Evolutionary conservation across 2,888 invertebrate genomes (phyloP), one percentile per base, ranked within the genome.

Genomic region (Andrena flavipes): DNA sequence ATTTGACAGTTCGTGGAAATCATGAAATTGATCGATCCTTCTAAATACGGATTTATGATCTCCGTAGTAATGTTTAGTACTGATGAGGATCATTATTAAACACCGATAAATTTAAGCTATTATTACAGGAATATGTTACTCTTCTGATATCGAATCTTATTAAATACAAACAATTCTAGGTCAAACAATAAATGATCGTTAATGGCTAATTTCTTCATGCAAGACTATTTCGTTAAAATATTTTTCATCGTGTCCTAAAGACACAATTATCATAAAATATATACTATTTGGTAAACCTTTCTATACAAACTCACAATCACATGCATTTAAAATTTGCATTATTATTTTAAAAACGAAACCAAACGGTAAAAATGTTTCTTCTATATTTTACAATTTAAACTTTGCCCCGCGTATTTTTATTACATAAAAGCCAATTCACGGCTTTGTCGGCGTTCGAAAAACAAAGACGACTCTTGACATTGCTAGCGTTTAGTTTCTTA

Each of bases 1-100:
- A 49, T 67, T 70, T 67, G 48, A 83, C 59, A 69, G 23, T 48
- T 56, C 20, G 26, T 20, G 23, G 33, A 35, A 69, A n/a, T 42
- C 48, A 74, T 48, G 54, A 63, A 26, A 56, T 35, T n/a, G 3
- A 42, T 49, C 0, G 13, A 65, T 49, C n/a, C 13, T 63, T 33
- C 26, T 8, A 33, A 13, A 26, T n/a, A 26, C 13, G 23, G 51
- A 29, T 51, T 48, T 5, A 10, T 20, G 8, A 13, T 30, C 16
- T 10, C 16, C 6, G n/a, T 20, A n/a, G n/a, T 29, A 62, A 51
- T 23, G 16, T 20, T 13, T 23, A 8, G 1, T 30, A 7, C 33
- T 42, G 20, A 56, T 16, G 48, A 60, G n/a, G 65, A 29, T 49
- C n/a, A 23, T 48, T 33, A 16, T 48, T 16, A 5, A 42, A 49